These are phyloP conservation scores for Zele albiditarsus DNA, from an alignment of 2,888 invertebrate genomes.

Conservation along the genomic window DNA sequence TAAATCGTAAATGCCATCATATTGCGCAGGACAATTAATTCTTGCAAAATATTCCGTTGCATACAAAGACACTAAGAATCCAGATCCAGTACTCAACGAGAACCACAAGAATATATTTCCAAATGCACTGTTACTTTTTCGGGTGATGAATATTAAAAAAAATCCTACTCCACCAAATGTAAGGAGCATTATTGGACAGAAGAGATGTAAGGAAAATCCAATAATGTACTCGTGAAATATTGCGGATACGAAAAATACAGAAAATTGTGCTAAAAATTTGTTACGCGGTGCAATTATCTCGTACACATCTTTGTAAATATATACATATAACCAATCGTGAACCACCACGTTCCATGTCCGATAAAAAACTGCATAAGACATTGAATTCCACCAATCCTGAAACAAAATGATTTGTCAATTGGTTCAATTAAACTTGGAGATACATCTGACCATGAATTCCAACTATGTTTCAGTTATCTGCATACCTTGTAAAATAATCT, in stretches of 20 bases:
- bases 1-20: constrained; percentile 72
- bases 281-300: constrained; percentile 72
- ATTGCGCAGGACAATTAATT: constrained; percentile 78
- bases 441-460: too few species aligned
- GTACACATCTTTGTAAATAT: constrained; percentile 83
- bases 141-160: constrained; percentile 75
- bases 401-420: constrained; percentile 53
- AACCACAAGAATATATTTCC: constrained; percentile 93
- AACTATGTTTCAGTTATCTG: background rate
- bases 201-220: constrained; percentile 85
- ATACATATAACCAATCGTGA: constrained; percentile 94
- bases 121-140: constrained; percentile 72
- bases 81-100: constrained; percentile 84
- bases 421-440: too few species aligned
- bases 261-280: constrained; percentile 71
- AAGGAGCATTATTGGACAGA: constrained; percentile 89
- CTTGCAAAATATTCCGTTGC: constrained; percentile 91
- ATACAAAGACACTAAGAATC: constrained; percentile 84
- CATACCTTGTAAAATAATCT: constrained; percentile 84
- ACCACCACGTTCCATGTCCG: constrained; percentile 97
- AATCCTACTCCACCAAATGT: constrained; percentile 84
- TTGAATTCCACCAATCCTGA: constrained; percentile 96
- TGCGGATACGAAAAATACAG: constrained; percentile 87
- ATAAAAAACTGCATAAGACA: constrained; percentile 87
- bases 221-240: constrained; percentile 92